A percentile compares a stretch with the other conserved stretches of the same genome.
Conservation (phyloP, 2,797 vertebrate species). For the Cetoscarus ocellatus region DNA sequence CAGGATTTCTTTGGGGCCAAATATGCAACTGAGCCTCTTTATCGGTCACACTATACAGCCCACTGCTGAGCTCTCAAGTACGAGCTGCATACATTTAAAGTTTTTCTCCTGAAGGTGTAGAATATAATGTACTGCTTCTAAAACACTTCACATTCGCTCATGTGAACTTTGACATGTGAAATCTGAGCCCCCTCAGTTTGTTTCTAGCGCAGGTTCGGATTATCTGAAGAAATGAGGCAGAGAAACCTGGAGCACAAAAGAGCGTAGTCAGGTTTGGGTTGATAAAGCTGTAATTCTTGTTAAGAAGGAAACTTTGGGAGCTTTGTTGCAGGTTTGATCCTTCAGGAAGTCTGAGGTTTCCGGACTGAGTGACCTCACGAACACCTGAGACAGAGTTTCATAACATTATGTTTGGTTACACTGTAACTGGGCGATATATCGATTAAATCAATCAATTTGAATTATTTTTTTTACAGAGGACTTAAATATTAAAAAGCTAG, state of each 20-base stretch:
- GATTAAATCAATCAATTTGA: too few species aligned
- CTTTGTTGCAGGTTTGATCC: slow-evolving; percentile 31
- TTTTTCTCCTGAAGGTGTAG: neutral
- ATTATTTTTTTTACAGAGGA: too few species aligned
- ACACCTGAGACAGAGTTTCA: slow-evolving; percentile 4
- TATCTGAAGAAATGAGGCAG: slow-evolving; percentile 33
- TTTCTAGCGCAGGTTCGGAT: slow-evolving; percentile 31
- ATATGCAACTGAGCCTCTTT: slow-evolving; percentile 31
- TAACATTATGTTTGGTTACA: neutral
- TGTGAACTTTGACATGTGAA: slow-evolving; percentile 7
- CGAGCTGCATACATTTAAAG: neutral
- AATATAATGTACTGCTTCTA: neutral
- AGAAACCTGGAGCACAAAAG: slow-evolving; percentile 36
- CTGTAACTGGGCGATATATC: too few species aligned
- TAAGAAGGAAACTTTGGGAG: slow-evolving; percentile 5
- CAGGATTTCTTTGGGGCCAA: slow-evolving; percentile 8
- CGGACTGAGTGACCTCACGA: neutral
- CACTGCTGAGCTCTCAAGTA: neutral
- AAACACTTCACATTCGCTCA: neutral
- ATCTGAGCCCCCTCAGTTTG: neutral
- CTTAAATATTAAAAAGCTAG: too few species aligned
- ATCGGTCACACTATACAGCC: slow-evolving; percentile 2
- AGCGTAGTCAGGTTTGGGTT: slow-evolving; percentile 34
- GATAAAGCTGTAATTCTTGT: slow-evolving; percentile 47
- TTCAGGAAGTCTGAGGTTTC: slow-evolving; percentile 20